A percentile compares a stretch with the other conserved stretches of the same genome.
Conservation (phyloP, 2,888 invertebrate genomes). For the Lamproptera curius region DNA sequence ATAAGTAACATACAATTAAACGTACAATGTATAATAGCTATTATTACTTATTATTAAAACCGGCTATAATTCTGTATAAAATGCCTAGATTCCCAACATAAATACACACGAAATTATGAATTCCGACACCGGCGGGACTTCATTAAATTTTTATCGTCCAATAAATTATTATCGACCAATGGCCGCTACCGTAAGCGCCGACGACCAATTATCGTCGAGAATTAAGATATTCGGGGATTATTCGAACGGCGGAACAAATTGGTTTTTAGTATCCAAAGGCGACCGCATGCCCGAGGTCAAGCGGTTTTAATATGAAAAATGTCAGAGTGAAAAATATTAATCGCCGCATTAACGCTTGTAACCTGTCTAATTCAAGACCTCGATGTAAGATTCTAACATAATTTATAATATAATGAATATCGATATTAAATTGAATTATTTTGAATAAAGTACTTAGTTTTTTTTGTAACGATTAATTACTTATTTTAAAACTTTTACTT, state of each 20-base stretch:
- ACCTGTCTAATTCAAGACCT: too few species aligned
- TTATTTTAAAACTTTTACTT: too few species aligned
- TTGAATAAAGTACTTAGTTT: too few species aligned
- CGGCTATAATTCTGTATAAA: not conserved
- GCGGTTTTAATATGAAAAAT: not conserved
- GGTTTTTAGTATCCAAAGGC: not conserved
- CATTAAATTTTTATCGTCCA: slow-evolving; percentile 19
- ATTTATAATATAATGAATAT: too few species aligned
- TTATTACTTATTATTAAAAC: too few species aligned
- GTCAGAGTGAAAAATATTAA: not conserved
- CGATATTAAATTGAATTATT: too few species aligned
- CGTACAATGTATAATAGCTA: too few species aligned
- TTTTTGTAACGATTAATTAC: too few species aligned
- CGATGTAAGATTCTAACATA: too few species aligned
- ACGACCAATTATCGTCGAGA: slow-evolving; percentile 15
- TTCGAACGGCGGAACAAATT: slow-evolving; percentile 7
- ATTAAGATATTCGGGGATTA: slow-evolving; percentile 10
- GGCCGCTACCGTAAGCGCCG: slow-evolving; percentile 9
- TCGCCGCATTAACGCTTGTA: too few species aligned
- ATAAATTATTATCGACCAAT: slow-evolving; percentile 18
- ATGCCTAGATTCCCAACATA: slow-evolving; percentile 9
- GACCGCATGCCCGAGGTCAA: not conserved
- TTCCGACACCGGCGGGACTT: slow-evolving; percentile 10
- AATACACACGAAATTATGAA: slow-evolving; percentile 19
- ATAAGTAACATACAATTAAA: too few species aligned